These are phyloP conservation scores for Odontophorus gujanensis DNA, from an alignment of 2,113 vertebrate genomes.

Conservation along the genomic window DNA sequence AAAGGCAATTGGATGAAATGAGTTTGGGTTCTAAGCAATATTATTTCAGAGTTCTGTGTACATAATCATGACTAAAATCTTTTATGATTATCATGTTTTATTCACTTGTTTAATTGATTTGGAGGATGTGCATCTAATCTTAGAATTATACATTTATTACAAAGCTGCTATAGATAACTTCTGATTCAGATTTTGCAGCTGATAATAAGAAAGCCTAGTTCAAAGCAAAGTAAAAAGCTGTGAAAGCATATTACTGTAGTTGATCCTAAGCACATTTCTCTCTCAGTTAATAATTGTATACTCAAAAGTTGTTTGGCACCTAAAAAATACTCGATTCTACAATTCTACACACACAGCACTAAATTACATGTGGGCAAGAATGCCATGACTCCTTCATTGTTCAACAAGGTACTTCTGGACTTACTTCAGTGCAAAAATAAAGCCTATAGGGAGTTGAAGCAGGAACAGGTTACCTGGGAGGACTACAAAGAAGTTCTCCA, in stretches of 20 bases:
- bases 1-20: neutral
- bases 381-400: too few species aligned
- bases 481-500: too few species aligned
- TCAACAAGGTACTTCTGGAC: too few species aligned
- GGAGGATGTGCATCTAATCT: neutral
- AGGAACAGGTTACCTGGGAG: too few species aligned
- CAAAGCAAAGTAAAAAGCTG: neutral
- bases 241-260: neutral
- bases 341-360: neutral
- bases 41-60: neutral
- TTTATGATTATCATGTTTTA: neutral
- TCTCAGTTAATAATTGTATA: neutral
- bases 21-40: neutral
- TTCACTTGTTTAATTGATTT: neutral
- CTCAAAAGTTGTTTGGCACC: neutral
- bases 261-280: neutral
- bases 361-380: too few species aligned
- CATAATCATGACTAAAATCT: neutral
- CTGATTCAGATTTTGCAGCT: neutral
- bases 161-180: slow-evolving; percentile 6
- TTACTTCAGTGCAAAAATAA: too few species aligned
- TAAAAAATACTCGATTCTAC: neutral
- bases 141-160: neutral
- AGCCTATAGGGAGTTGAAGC: too few species aligned
- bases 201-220: neutral